phyloP scores from a whole-genome alignment of 2,888 invertebrate species.

The Microdon myrmicae region DNA sequence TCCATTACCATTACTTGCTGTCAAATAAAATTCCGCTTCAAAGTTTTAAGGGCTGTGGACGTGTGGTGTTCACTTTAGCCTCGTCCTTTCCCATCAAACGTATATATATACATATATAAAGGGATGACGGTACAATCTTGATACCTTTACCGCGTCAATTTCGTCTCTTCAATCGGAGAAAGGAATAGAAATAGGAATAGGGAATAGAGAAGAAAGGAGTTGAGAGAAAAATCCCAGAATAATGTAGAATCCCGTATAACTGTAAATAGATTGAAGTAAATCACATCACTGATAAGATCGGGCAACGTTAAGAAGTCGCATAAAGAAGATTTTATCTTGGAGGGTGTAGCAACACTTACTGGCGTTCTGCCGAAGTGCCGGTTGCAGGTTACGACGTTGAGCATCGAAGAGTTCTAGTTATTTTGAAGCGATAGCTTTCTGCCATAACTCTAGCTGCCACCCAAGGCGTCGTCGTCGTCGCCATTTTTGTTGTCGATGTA shows the following conservation, averaged over 20 bases:
- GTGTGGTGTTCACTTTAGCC: slow-evolving; percentile 43
- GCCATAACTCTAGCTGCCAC: slow-evolving; percentile 51
- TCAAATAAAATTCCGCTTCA: slow-evolving; percentile 50
- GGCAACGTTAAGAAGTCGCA: slow-evolving; percentile 52
- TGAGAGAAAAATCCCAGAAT: slow-evolving; percentile 42
- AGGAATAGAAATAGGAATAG: slow-evolving; percentile 2
- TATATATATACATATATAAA: too few relatives aligned
- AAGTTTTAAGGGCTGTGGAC: slow-evolving; percentile 42
- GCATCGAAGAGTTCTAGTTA: slow-evolving; percentile 16
- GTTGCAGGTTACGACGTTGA: not conserved
- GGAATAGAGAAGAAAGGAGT: slow-evolving; percentile 23
- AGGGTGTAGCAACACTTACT: slow-evolving; percentile 33
- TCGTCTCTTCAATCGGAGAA: slow-evolving; percentile 1
- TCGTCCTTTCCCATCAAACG: slow-evolving; percentile 7
- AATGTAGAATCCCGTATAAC: slow-evolving; percentile 41
- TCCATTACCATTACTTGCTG: slow-evolving; percentile 52
- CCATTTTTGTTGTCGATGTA: slow-evolving; percentile 41
- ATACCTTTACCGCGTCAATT: not conserved
- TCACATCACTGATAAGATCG: slow-evolving; percentile 52
- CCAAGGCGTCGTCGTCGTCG: slow-evolving; percentile 52
- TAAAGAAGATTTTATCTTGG: slow-evolving; percentile 51
- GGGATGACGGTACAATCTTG: slow-evolving; percentile 18
- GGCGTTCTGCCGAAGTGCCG: not conserved
- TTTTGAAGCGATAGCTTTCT: slow-evolving; percentile 48
- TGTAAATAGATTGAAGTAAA: slow-evolving; percentile 53